Evolutionary conservation across 1,140 invertebrate genomes (phyloP).

Genomic region (Sarcophaga bullata): DNA sequence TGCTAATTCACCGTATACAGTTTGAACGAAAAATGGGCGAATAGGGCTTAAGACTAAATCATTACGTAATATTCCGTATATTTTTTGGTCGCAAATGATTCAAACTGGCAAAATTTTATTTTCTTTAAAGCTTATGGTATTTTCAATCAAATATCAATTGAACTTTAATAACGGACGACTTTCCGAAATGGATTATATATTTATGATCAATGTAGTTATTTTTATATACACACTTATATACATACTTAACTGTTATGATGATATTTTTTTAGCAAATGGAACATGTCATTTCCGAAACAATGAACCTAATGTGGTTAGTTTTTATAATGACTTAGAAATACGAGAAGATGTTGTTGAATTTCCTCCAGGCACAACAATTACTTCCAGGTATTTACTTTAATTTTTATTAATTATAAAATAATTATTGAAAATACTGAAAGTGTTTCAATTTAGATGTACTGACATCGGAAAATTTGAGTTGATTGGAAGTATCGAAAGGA

Average conservation of each 20-base stretch:
- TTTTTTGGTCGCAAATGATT: too few relatives aligned
- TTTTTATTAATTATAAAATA: neutral
- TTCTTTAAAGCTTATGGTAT: too few relatives aligned
- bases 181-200: neutral
- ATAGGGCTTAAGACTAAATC: too few relatives aligned
- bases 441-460: constrained; percentile 70
- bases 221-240: neutral
- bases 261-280: constrained; percentile 70
- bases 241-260: neutral
- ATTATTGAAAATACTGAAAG: neutral
- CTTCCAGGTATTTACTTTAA: constrained; percentile 69
- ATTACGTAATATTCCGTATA: too few relatives aligned
- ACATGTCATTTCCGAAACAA: constrained; percentile 80
- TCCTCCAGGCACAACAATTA: constrained; percentile 76
- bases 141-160: too few relatives aligned
- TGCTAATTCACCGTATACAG: too few relatives aligned
- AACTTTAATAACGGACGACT: too few relatives aligned
- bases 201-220: constrained; percentile 49
- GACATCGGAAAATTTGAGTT: constrained; percentile 82
- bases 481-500: constrained; percentile 71
- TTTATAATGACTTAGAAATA: constrained; percentile 80
- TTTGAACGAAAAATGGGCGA: too few relatives aligned
- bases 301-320: constrained; percentile 81
- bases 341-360: constrained; percentile 80
- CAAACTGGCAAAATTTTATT: too few relatives aligned